phyloP scores from a whole-genome alignment of 2,113 vertebrate genomes.

The Stigmatopora nigra region DNA sequence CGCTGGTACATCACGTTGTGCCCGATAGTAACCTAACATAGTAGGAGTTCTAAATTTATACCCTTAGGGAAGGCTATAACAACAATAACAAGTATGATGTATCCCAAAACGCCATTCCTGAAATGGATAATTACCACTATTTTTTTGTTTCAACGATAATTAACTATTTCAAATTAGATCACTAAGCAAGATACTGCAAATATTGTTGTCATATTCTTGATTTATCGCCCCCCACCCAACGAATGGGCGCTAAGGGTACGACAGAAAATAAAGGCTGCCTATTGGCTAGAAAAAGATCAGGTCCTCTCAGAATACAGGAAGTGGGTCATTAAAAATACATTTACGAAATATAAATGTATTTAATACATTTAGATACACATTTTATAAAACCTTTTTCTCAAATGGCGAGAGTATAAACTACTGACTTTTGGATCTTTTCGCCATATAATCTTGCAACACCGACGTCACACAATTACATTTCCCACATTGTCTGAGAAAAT shows the following conservation, averaged over 20 bases:
- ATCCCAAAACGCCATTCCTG: no score
- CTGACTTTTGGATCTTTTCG: background rate
- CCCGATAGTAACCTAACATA: slow-evolving; percentile 29
- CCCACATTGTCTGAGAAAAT: slow-evolving; percentile 36
- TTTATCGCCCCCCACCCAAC: slow-evolving; percentile 8
- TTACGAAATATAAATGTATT: rapidly evolving
- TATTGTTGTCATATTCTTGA: no score
- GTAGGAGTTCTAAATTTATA: rapidly evolving
- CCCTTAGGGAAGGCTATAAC: slow-evolving; percentile 11
- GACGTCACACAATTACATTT: no score
- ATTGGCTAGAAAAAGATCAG: slow-evolving; percentile 52
- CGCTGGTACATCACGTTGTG: slow-evolving; percentile 1
- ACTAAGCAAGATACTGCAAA: no score
- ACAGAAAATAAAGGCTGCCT: slow-evolving; percentile 16
- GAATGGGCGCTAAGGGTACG: background rate
- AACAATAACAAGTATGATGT: no score
- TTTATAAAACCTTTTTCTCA: background rate
- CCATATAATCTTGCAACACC: rapidly evolving
- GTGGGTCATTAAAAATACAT: slow-evolving; percentile 15
- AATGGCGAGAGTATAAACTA: background rate
- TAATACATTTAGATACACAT: background rate
- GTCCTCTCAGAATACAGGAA: slow-evolving; percentile 40
- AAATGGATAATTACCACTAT: no score
- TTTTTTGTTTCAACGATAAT: no score
- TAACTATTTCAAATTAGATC: no score